A percentile compares a stretch with the other conserved stretches of the same genome.
Evolutionary conservation across 2,797 vertebrate species (phyloP).

Genomic region (Mallotus villosus): DNA sequence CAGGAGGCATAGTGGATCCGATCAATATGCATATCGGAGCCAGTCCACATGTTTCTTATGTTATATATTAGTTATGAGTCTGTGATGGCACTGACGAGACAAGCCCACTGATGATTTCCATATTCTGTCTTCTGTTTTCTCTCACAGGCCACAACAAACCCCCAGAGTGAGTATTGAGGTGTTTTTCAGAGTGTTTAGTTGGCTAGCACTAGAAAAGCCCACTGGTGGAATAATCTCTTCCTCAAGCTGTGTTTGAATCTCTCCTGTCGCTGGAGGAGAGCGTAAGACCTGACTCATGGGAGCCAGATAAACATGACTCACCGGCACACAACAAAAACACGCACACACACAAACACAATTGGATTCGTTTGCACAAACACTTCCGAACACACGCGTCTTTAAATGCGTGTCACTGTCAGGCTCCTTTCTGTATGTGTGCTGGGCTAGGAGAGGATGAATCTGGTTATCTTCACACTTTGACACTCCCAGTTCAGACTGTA

Average conservation of each 20-base stretch:
- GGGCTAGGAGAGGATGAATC: not conserved
- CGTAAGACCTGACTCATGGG: not conserved
- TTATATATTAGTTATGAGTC: too few relatives aligned
- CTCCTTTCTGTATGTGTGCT: not conserved
- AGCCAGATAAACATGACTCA: not conserved
- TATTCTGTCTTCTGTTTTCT: constrained; percentile 28
- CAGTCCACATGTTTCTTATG: too few relatives aligned
- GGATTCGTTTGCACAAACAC: not conserved
- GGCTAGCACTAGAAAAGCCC: not conserved
- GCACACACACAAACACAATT: not conserved
- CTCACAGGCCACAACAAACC: constrained; percentile 59
- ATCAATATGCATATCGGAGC: too few relatives aligned
- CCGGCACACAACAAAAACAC: not conserved
- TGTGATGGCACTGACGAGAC: not conserved
- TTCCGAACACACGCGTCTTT: not conserved
- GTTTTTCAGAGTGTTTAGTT: not conserved
- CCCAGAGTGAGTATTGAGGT: constrained; percentile 71
- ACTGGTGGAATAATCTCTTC: not conserved
- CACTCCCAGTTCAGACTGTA: constrained; percentile 1
- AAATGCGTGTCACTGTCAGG: not conserved
- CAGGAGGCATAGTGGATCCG: not conserved
- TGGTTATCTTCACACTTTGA: constrained; percentile 11
- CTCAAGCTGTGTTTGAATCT: not conserved
- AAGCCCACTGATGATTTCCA: not conserved
- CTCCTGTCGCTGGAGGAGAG: not conserved